Evolutionary conservation across 2,113 vertebrate species (phyloP).

Genomic region (Vidua chalybeata): DNA sequence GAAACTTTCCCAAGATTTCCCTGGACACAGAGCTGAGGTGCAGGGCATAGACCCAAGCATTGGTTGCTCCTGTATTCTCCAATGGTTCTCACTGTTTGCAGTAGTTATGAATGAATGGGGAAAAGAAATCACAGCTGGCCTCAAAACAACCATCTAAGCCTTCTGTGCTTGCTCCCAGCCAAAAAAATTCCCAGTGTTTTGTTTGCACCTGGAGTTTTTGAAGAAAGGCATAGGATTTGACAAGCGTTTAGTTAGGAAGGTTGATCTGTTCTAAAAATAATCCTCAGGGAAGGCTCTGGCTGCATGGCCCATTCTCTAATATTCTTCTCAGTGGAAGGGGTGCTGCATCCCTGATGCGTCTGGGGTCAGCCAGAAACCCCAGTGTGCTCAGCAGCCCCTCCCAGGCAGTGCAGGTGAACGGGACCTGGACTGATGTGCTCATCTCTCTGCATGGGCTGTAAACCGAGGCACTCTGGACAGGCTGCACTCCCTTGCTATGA

Average conservation of each 20-base stretch:
- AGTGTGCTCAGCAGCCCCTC: neutral
- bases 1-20: slow-evolving; percentile 14
- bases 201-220: slow-evolving; percentile 19
- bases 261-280: neutral
- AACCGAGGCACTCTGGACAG: neutral
- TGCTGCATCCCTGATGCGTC: neutral
- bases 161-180: neutral
- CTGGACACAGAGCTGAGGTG: neutral
- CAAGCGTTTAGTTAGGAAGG: neutral
- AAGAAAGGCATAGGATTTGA: neutral
- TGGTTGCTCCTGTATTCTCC: neutral
- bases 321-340: neutral
- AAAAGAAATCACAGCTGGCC: slow-evolving; percentile 34
- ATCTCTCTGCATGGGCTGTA: neutral
- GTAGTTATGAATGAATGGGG: neutral
- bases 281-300: neutral
- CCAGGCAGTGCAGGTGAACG: neutral
- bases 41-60: neutral
- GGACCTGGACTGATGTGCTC: neutral
- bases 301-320: neutral
- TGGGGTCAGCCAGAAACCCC: neutral
- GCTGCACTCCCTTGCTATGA: neutral
- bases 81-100: neutral
- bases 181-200: slow-evolving; percentile 19
- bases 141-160: neutral